Conservation (phyloP, 2,797 vertebrate genomes). For the Schizopygopsis pylzovi region DNA sequence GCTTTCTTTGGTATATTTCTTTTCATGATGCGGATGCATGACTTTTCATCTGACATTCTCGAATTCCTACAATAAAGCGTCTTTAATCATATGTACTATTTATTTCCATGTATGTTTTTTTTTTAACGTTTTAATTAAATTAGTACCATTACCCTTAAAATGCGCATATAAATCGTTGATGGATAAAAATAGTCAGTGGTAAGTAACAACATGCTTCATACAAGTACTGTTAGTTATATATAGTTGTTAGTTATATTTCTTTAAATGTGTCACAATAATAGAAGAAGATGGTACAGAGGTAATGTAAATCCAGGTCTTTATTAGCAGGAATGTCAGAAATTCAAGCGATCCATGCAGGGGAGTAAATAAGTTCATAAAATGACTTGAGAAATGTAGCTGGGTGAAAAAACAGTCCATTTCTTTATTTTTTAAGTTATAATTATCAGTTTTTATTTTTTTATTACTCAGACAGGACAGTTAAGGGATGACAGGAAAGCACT, state of each 20-base stretch:
- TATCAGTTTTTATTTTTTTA: background rate
- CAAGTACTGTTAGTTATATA: background rate
- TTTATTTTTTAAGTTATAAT: background rate
- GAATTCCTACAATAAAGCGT: background rate
- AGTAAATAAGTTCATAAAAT: background rate
- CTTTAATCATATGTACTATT: background rate
- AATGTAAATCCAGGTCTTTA: background rate
- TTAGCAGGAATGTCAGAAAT: background rate
- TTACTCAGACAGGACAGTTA: background rate
- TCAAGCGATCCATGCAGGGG: background rate
- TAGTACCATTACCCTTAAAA: too few species aligned
- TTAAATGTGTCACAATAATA: background rate
- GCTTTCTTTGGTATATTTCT: background rate
- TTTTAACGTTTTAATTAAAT: background rate
- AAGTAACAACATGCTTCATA: background rate
- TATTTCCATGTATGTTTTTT: background rate
- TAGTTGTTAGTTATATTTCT: background rate
- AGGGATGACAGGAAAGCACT: background rate
- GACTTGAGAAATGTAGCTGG: background rate
- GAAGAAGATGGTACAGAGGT: background rate
- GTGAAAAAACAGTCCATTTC: background rate
- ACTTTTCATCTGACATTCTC: background rate
- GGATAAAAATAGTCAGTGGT: background rate
- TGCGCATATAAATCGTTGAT: background rate
- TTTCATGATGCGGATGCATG: background rate